A percentile compares a stretch with the other conserved stretches of the same genome.
These are phyloP conservation scores for Urocynchramus pylzowi DNA, from an alignment of 2,113 vertebrate species.

Conservation along the genomic window DNA sequence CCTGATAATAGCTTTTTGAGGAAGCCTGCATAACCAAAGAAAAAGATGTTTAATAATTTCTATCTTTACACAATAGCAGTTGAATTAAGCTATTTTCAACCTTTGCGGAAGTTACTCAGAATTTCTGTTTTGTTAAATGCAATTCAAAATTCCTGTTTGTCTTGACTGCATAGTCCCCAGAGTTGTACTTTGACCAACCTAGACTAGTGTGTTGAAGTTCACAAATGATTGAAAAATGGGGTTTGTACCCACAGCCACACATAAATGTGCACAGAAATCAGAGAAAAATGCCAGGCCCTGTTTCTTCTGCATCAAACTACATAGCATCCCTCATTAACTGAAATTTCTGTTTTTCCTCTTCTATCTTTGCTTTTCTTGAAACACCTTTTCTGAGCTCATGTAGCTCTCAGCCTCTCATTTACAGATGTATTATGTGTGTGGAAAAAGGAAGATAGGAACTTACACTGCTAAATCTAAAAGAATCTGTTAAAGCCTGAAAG, in stretches of 20 bases:
- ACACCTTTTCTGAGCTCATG: not conserved
- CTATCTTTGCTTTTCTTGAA: not conserved
- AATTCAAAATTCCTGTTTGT: not conserved
- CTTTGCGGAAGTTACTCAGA: not conserved
- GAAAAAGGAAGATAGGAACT: not conserved
- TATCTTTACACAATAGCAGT: not conserved
- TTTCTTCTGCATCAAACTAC: not conserved
- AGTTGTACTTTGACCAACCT: not conserved
- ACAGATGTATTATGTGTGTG: not conserved
- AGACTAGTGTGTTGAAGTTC: not conserved
- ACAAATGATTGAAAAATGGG: not conserved
- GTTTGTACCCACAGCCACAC: not conserved
- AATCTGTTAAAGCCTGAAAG: not conserved
- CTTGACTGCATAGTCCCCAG: not conserved
- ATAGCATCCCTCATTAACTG: not conserved
- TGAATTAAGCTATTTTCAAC: not conserved
- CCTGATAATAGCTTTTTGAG: not conserved
- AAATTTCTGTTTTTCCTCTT: not conserved
- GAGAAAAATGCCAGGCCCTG: not conserved
- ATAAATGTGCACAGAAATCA: not conserved
- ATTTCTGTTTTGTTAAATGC: not conserved
- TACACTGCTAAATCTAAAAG: not conserved
- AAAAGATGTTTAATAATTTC: not conserved
- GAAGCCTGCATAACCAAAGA: not conserved
- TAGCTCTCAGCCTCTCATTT: not conserved